These are phyloP conservation scores for Dynastes grantii DNA, from an alignment of 2,888 invertebrate genomes.

Conservation along the genomic window DNA sequence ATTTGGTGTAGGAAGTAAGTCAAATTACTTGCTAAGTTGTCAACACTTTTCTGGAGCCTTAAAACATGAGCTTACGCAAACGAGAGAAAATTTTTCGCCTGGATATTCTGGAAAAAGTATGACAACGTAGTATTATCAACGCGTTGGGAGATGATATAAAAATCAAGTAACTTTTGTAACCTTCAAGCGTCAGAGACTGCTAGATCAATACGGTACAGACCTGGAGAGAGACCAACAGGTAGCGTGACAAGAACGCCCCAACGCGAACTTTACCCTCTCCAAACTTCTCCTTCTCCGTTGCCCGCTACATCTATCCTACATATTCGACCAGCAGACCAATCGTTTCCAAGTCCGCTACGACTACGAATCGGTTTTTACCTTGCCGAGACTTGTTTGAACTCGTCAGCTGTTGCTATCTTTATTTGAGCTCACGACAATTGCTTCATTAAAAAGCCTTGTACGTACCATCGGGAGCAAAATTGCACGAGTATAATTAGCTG, in stretches of 20 bases:
- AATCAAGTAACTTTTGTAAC: constrained; percentile 61
- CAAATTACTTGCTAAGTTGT: neutral
- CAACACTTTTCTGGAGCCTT: neutral
- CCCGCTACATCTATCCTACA: constrained; percentile 43
- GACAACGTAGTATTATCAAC: constrained; percentile 29
- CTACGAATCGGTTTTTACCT: constrained; percentile 43
- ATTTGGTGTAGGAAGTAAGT: no score
- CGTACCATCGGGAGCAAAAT: no score
- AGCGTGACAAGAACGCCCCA: constrained; percentile 62
- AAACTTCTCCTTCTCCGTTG: constrained; percentile 38
- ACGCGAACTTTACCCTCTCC: constrained; percentile 49
- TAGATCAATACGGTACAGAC: constrained; percentile 64
- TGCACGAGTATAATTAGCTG: no score
- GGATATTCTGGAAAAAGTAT: constrained; percentile 4
- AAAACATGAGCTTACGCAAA: neutral
- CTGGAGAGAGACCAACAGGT: constrained; percentile 65
- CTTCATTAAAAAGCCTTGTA: constrained; percentile 13
- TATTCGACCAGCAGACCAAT: constrained; percentile 51
- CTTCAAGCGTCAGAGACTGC: constrained; percentile 61
- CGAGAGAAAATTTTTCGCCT: neutral
- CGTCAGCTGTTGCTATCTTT: constrained; percentile 55
- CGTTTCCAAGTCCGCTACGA: constrained; percentile 51
- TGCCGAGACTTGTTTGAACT: constrained; percentile 48
- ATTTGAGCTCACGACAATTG: constrained; percentile 29
- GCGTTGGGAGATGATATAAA: constrained; percentile 51